Evolutionary conservation across 30 jellyfish, hydroid and myxozoan species (phyloP).

Genomic region (Mastigias papua): DNA sequence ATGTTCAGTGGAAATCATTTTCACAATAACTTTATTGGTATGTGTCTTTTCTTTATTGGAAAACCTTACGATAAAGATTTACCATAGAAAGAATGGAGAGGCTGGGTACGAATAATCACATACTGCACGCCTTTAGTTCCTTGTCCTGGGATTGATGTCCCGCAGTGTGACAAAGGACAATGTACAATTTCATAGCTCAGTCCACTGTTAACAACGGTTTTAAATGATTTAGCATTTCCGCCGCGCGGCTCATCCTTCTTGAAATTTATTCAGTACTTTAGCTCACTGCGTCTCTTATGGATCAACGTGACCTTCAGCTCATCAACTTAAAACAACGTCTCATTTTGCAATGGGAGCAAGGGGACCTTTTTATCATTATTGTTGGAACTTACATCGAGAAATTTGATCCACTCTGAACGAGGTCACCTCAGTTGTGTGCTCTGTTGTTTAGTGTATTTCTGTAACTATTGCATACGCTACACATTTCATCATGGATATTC

Average conservation of each 20-base stretch:
- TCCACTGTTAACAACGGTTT: background rate
- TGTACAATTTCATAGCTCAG: background rate
- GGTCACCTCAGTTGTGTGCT: too few relatives aligned
- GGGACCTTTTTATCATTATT: background rate
- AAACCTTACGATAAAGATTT: too few relatives aligned
- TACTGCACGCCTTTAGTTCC: background rate
- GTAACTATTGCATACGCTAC: too few relatives aligned
- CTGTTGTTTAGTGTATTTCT: too few relatives aligned
- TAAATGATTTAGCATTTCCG: background rate
- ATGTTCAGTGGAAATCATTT: too few relatives aligned
- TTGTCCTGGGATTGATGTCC: background rate
- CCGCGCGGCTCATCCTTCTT: constrained; percentile 11
- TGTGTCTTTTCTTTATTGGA: too few relatives aligned
- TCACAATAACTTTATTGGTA: too few relatives aligned
- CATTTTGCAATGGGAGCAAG: background rate
- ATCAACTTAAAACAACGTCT: background rate
- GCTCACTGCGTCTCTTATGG: background rate
- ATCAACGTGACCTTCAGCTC: background rate
- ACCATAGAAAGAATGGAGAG: too few relatives aligned
- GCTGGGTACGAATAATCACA: too few relatives aligned
- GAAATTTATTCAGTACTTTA: background rate
- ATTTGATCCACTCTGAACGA: too few relatives aligned
- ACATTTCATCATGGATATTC: too few relatives aligned
- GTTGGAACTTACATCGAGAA: background rate
- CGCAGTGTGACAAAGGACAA: background rate